Evolutionary conservation across 1,140 invertebrate species (phyloP), one percentile per base, ranked within the genome.

Genomic region (Bacillus rossius): DNA sequence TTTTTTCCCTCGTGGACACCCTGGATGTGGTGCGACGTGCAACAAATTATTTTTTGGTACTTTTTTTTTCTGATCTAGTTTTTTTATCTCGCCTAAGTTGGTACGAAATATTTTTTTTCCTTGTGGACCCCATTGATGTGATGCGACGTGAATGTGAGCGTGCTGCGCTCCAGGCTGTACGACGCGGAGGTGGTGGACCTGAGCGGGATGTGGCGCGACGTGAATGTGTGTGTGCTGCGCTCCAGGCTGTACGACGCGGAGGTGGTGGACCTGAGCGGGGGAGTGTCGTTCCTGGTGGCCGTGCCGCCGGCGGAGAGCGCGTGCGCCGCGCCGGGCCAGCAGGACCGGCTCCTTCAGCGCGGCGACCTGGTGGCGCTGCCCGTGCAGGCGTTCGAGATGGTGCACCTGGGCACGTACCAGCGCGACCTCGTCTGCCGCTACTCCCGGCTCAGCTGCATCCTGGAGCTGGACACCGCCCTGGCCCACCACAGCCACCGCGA

Each of bases 331-430:
- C 92, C 92, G 0, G 92, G 92, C 1, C 91, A 94, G 61, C 82
- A 84, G 47, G 90, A 92, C 67, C 81, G 89, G 16, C 77, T 95
- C 0, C 74, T 92, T 0, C 87, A 91, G 65, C 80, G 87, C 45
- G 84, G 84, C 8, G 90, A 95, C 70, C 76, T 94, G 19, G 81
- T 93, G 13, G 87, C 90, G 34, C 75, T 97, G 29, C 93, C 94
- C 0, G 87, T 98, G 14, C 88, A 90, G 73, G 78, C 82, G n/a
- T 91, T 96, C 67, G 95, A 98, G 80, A 94, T 96, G 87, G 90
- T 95, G 41, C 92, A 96, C 67, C 75, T 96, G 43, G 86, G 85
- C 57, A 94, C 92, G 7, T 99, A 98, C 73, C 92, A 96, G 66
- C 83, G 82, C 19, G 87, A 87, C 53, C 87, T 97, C 20, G 86